Evolutionary conservation across 2,797 vertebrate genomes (phyloP), one percentile per base, ranked within the genome.

Genomic region (Pelochelys cantorii): DNA sequence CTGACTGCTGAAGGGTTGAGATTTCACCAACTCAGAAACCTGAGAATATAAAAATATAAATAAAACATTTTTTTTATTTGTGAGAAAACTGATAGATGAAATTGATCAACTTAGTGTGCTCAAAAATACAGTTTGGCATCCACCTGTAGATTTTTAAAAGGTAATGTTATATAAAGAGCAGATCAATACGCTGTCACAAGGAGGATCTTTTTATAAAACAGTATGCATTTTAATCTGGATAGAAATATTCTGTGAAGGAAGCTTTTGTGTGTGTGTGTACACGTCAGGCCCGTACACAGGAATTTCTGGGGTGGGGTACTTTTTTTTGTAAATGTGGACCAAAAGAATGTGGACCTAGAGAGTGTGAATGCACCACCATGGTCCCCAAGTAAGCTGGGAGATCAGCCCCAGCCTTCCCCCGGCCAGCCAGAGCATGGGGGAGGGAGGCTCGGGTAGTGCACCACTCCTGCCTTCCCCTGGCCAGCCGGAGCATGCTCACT

Each of bases 11-110:
- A 13, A 29, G 42, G 82, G 82, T 57, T 1, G 59, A 10, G 5
- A 91, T 87, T 93, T 94, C 17, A 81, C 62, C 71, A 92, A 42
- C 0, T 88, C 79, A 83, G 85, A 17, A 59, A 88, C 85, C 52
- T 86, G 62, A 91, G n/a, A 9, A 75, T 86, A 88, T 80, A 93
- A 79, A 92, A 75, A 53, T 71, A 83, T 18, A 84, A 31, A 59
- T 17, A 54, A 88, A 89, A 75, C 6, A 85, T 62, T 17, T 5
- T 27, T 27, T 18, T 20, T 54, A 90, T 81, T 79, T 65, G 1
- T 85, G 37, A 84, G 52, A 78, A 91, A 88, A 52, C 3, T 89
- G 82, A 62, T 55, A 93, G 87, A 83, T 29, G 1, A 81, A 90
- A 87, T 1, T 75, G 52, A 62, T 52, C 37, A 92, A 27, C 86